Evolutionary conservation across 2,113 vertebrate species (phyloP).

Genomic region (Syngnathus typhle): DNA sequence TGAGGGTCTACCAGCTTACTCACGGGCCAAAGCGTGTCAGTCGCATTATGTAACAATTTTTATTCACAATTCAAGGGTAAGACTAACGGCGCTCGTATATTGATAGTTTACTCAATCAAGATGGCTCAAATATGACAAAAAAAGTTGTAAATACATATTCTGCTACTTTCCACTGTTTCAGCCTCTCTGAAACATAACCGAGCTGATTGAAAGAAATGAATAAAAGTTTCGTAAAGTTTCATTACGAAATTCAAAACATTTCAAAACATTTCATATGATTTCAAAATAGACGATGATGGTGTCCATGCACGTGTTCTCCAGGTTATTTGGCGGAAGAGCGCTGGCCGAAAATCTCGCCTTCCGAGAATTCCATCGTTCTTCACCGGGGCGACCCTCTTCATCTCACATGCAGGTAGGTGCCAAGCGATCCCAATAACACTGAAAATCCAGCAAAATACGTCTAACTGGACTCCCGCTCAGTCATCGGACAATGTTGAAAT

Average conservation of each 20-base stretch:
- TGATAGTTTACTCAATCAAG: conserved; percentile 25
- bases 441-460: neutral
- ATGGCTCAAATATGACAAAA: conserved; percentile 12
- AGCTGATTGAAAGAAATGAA: neutral
- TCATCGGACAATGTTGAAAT: neutral
- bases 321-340: conserved; percentile 37
- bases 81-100: conserved; percentile 16
- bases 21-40: conserved; percentile 17
- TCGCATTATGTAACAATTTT: conserved; percentile 39
- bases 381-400: conserved; percentile 35
- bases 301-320: conserved; percentile 39
- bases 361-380: conserved; percentile 31
- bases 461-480: neutral
- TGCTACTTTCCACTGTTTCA: neutral
- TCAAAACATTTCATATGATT: too few species aligned
- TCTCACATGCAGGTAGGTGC: conserved; percentile 66
- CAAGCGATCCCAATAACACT: neutral
- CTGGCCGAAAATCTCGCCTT: conserved; percentile 41
- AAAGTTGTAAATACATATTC: too few species aligned
- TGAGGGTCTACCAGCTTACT: neutral
- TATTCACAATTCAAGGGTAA: conserved; percentile 9
- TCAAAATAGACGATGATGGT: neutral
- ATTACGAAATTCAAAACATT: too few species aligned
- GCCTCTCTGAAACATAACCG: too few species aligned
- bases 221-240: too few species aligned